Evolutionary conservation across 2,888 invertebrate species (phyloP), one percentile per base, ranked within the genome.

Genomic region (Oxystoma pomonae): DNA sequence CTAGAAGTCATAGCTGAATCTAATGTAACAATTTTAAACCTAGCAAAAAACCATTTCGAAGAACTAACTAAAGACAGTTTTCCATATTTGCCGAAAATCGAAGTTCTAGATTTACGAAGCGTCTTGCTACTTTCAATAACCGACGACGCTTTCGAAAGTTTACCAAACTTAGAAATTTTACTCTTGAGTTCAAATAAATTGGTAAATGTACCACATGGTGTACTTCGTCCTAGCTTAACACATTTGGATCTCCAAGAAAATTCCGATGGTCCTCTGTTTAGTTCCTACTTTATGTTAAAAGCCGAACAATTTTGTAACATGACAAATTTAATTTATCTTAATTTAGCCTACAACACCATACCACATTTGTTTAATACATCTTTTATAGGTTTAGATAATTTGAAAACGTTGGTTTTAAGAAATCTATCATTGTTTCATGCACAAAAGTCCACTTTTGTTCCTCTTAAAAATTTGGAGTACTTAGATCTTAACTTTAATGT

Each of bases 31-130:
- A 75, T 77, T 57, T 74, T 87, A 55, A 79, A 78, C 60, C 71
- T 87, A 52, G 79, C 83, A 0, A 75, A 81, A 58, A 87, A 87
- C 71, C 85, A 85, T 69, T 86, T 87, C 70, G 85, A 85, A 76
- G 73, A 81, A 1, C 80, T 87, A 5, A 71, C 73, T 12, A 78
- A 82, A 9, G 77, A 82, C n/a, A 75, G 78, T 1, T 87, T 87
- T 72, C 85, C 86, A 1, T 62, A 60, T 1, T 86, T 87, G 85
- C 76, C 79, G 0, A 83, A 84, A 64, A 76, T 88, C 60, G 79
- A 83, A 70, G 69, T 82, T 0, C 71, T 89, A 53, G 85, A 87
- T 74, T 77, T 89, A 55, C 80, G 83, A 60, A 82, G 82, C 71
- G 83, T 85, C 1, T 76, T 81, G 1, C 80, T 83, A 16, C 79